phyloP scores from a whole-genome alignment of 2,888 invertebrate genomes.

The Cephus sareptanus region DNA sequence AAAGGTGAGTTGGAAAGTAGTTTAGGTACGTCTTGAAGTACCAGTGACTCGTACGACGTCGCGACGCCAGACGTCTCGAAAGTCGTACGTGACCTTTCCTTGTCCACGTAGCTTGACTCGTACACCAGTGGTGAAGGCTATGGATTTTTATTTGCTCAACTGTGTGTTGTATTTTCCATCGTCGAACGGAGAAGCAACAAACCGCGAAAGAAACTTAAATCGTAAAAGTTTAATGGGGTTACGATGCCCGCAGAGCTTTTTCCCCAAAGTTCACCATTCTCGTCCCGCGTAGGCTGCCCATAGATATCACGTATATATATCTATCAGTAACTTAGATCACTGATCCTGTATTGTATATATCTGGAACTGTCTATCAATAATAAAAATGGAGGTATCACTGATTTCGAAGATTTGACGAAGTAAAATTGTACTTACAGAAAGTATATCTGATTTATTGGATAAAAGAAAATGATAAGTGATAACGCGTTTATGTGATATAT shows the following conservation, averaged over 20 bases:
- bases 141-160: constrained; percentile 4
- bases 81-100: constrained; percentile 1
- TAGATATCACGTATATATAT: neutral
- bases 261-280: constrained; percentile 7
- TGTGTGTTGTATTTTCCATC: constrained; percentile 4
- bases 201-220: constrained; percentile 46
- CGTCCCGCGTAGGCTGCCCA: neutral
- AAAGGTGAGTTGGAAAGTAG: constrained; percentile 4
- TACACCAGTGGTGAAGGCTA: neutral
- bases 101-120: neutral
- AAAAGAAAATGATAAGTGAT: neutral
- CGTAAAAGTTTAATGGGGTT: constrained; percentile 55
- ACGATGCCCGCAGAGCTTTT: constrained; percentile 24
- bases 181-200: neutral
- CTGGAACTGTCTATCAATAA: neutral
- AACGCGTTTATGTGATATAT: neutral
- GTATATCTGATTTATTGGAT: neutral
- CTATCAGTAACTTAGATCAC: neutral
- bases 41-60: neutral
- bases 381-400: neutral
- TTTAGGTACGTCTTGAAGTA: neutral
- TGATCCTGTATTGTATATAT: neutral
- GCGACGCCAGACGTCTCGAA: neutral
- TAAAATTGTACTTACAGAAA: neutral
- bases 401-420: neutral